phyloP scores from a whole-genome alignment of 2,113 vertebrate species.

The Pomatostomus ruficeps region DNA sequence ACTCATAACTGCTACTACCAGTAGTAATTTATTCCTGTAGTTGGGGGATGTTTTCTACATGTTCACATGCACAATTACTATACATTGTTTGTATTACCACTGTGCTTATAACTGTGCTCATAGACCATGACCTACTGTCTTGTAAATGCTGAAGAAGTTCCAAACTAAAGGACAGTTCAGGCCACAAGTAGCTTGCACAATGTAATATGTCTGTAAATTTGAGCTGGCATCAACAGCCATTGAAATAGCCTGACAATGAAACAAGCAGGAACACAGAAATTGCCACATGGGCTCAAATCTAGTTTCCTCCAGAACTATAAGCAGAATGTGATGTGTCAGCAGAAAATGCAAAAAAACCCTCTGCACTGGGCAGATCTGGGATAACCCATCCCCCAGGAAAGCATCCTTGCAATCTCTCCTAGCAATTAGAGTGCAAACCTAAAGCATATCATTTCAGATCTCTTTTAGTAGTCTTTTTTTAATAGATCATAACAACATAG shows the following conservation, averaged over 20 bases:
- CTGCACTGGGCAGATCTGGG: not conserved
- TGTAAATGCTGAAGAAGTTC: conserved; percentile 22
- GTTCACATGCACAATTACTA: conserved; percentile 1
- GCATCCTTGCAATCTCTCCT: not conserved
- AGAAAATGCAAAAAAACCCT: not conserved
- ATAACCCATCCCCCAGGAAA: not conserved
- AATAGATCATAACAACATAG: not conserved
- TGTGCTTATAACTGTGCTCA: not conserved
- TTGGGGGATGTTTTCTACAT: not conserved
- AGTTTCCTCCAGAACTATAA: conserved; percentile 12
- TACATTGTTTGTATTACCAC: not conserved
- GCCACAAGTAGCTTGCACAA: not conserved
- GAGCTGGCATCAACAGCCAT: not conserved
- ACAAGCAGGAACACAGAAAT: conserved; percentile 5
- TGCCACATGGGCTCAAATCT: conserved; percentile 18
- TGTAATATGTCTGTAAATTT: not conserved
- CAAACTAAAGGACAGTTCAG: conserved; percentile 2
- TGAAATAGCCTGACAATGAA: conserved; percentile 14
- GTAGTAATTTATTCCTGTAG: not conserved
- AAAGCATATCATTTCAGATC: not conserved
- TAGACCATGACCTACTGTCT: conserved; percentile 15
- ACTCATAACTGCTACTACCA: not conserved
- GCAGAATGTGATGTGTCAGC: not conserved
- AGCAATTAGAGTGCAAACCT: not conserved
- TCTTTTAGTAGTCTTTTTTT: not conserved